Base-by-base conservation (phyloP, 2,888 invertebrate genomes). In the Xestia ashworthii region DNA sequence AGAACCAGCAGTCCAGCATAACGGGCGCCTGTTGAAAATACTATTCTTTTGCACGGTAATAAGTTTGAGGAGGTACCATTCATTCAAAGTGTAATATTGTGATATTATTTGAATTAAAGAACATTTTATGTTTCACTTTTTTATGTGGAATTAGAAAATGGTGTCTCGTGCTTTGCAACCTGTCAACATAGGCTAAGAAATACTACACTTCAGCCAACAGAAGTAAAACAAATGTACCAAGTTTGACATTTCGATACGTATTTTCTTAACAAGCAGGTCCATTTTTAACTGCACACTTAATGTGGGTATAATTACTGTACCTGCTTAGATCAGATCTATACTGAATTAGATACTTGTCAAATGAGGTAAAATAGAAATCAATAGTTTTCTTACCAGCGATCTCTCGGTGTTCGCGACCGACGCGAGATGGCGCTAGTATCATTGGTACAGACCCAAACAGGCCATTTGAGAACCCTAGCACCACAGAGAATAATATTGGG, bases 401-500 rank as follows among this genome's bases (percentile, higher is more conserved):
- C 96, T 99, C 99, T 64, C 98, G 97, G 87, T 98, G 98, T 73
- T 98, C 98, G 79, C 98, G 98, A 22, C 98, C 98, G 9, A 99
- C 99, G 91, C 98, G 98, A 67, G 98, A 98, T 1, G 99, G 98
- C 1, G 99, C 99, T 91, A 98, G 97, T 90, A 99, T 99, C 98
- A 99, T 99, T 5, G 99, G 99, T 50, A 99, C 98, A 80, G 99
- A 99, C 8, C 99, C 99, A 75, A 99, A 98, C 66, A 99, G 97
- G 0, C 99, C 99, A 90, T 99, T 99, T 68, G 98, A 98, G 38
- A 99, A 97, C 3, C 99, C 99, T 80, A 99, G 98, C 89, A 89
- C 98, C 92, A 97, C 92, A 22, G 96, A 95, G 89, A 97, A 96
- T 92, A 97, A 93, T 82, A 96, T 94, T 0, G 96, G 95, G 78